Evolutionary conservation across 2,113 vertebrate genomes (phyloP), one percentile per base, ranked within the genome.

Genomic region (Ciconia maguari): DNA sequence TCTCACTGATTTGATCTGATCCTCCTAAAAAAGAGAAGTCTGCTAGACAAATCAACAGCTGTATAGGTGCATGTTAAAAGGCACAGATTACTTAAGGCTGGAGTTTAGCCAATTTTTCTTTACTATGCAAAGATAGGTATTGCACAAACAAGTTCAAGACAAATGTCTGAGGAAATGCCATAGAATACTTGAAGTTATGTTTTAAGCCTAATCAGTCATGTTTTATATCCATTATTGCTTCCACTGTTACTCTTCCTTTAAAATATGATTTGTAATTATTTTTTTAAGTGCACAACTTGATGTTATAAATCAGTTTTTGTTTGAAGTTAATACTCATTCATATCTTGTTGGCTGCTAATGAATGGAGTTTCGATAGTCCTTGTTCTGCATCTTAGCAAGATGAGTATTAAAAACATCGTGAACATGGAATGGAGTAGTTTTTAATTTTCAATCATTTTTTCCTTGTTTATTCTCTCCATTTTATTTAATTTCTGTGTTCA

Each of bases 51-150:
- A 98, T 97, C 80, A 81, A 97, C 98, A 98, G 98, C 99, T 94
- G 97, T 89, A 86, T 98, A 98, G 97, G 98, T 99, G 99, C 99
- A 99, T 99, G 99, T 98, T 98, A 96, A 98, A 94, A 97, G 96
- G 94, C 96, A 94, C 51, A 83, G 96, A 94, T 94, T 95, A 95
- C 90, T 57, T 85, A 97, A 95, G 96, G 95, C 94, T 98, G 96
- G 96, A 96, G 87, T 98, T 97, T 83, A 95, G 97, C 96, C 91
- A 77, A 98, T 97, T 98, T 98, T 99, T 98, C 98, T 99, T 99
- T 98, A 99, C 99, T 99, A 99, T 99, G 99, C 99, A 99, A 99
- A 99, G 98, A 98, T 98, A 98, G 97, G 98, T 98, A 98, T 98
- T 99, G 99, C 99, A 99, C 99, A 99, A 99, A 98, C 89, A 98